phyloP scores from a whole-genome alignment of 2,797 vertebrate genomes.

The Channallabes apus region DNA sequence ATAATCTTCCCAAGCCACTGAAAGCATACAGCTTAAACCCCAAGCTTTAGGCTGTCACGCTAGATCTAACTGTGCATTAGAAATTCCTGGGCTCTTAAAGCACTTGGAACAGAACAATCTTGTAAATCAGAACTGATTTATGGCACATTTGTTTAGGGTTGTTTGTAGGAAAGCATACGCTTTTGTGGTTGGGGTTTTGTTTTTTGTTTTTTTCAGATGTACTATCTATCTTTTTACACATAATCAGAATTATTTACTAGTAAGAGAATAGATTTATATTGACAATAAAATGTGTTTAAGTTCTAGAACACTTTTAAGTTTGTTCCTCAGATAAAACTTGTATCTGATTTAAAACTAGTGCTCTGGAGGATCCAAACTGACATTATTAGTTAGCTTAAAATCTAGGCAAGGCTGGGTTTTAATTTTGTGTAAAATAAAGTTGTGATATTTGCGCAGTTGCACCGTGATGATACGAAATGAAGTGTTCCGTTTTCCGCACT shows the following conservation, averaged over 20 bases:
- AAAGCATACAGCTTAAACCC: conserved; percentile 1
- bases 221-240: conserved; percentile 21
- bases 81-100: conserved; percentile 31
- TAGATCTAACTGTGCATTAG: conserved; percentile 37
- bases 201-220: not conserved
- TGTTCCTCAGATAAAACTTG: not conserved
- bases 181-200: not conserved
- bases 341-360: not conserved
- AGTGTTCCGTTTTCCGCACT: conserved; percentile 16
- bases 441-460: conserved; percentile 52
- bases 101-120: conserved; percentile 31
- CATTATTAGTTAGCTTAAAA: not conserved
- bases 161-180: not conserved
- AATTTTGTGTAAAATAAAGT: not conserved
- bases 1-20: not conserved
- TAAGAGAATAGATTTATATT: conserved; percentile 10
- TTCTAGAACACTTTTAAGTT: conserved; percentile 11
- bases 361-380: not conserved
- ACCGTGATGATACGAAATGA: conserved; percentile 44
- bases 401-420: not conserved
- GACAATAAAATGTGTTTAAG: not conserved
- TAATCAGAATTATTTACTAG: conserved; percentile 35
- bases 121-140: conserved; percentile 33
- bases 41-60: conserved; percentile 19
- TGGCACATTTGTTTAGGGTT: conserved; percentile 24